Percentiles rank a stretch among this genome's conserved stretches.
phyloP scores from a whole-genome alignment of 2,888 invertebrate species.

The Stegophylla sp. region DNA sequence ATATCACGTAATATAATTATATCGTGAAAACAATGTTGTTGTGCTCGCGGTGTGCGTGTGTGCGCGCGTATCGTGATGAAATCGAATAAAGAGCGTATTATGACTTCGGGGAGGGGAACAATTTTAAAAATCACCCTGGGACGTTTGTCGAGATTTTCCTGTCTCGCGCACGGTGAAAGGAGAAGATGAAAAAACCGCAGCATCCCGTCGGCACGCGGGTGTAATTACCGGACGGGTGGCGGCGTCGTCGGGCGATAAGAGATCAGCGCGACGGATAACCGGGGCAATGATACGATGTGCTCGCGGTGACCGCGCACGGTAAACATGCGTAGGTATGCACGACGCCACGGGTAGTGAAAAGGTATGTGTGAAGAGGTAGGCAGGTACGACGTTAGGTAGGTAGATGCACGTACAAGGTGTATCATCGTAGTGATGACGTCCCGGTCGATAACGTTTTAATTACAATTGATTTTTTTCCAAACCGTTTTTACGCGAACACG shows the following conservation, averaged over 20 bases:
- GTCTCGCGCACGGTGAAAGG: not conserved
- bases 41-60: not conserved
- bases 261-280: constrained; percentile 23
- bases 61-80: not conserved
- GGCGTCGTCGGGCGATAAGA: not conserved
- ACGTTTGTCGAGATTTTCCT: not conserved
- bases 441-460: too few relatives aligned
- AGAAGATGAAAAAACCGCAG: not conserved
- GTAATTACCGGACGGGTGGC: not conserved
- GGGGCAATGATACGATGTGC: not conserved
- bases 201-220: not conserved
- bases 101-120: not conserved
- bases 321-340: too few relatives aligned
- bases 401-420: too few relatives aligned
- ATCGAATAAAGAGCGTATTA: not conserved
- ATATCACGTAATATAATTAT: not conserved
- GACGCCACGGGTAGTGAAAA: too few relatives aligned
- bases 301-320: not conserved
- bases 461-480: too few relatives aligned
- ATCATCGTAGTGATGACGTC: too few relatives aligned
- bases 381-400: too few relatives aligned
- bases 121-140: constrained; percentile 5
- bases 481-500: too few relatives aligned
- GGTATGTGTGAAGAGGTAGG: too few relatives aligned
- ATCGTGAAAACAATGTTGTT: not conserved